Evolutionary conservation across 64 coral and sea anemone species (phyloP), one percentile per base, ranked within the genome.

Genomic region (Montipora cactus): DNA sequence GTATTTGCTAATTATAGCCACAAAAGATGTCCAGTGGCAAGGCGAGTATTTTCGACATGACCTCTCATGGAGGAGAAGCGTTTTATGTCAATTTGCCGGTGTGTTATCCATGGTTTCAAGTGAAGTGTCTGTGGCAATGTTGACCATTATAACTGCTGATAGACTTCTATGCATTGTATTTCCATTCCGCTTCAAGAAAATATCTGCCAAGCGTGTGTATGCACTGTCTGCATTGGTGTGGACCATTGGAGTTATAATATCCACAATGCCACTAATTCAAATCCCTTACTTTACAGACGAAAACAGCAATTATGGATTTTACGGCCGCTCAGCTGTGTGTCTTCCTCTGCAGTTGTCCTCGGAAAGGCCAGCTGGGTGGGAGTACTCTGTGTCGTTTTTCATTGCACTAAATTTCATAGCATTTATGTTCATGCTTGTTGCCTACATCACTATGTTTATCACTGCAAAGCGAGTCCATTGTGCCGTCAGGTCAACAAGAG

Each of bases 301-400:
- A 5, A 44, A 16, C 7, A 37, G 74, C 47, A 13, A 81, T 18
- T 76, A 81, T 5, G 84, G 87, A 44, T 94, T 80, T 81, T 94
- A 89, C 70, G 92, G 92, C 45, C 76, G 78, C 22, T 94, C 92
- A 13, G 86, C 92, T 8, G 76, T 94, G 12, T 94, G 92, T 53
- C 92, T 94, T 80, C 92, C 92, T n/a, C 84, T 94, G 14, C 92
- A 89, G 28, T 85, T 94, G 2, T 89, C 92, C 21, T 59, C 68
- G 20, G 86, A 88, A 18, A 76, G 75, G 28, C 67, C 72, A 44
- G 84, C 86, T 48, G 92, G 92, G 11, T 94, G 92, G 92, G 85
- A 94, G 52, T 94, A 80, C 49, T 62, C 84, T 11, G 87, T 94
- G 11, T 51, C 22, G 2, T 74, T 89, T 22, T 94, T 89, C 5